Evolutionary conservation across 1,140 invertebrate species (phyloP), one percentile per base, ranked within the genome.

Genomic region (Polypedilum pembai): DNA sequence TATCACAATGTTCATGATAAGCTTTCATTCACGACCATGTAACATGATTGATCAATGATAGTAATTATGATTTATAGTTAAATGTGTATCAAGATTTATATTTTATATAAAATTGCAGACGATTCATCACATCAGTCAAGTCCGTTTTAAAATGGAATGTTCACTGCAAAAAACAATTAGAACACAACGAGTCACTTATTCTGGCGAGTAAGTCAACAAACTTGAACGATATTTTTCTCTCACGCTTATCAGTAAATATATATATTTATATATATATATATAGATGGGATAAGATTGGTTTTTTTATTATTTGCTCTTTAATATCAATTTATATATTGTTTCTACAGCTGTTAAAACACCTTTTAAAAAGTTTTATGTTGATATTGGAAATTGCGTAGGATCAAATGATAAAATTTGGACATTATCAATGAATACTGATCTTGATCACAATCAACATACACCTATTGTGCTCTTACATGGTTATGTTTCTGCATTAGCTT

Each of bases 381-480:
- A 90, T 77, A 88, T 91, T 76, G 89, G 90, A n/a, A 85, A 87
- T 72, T 85, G 88, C 18, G 86, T 89, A 1, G 87, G 87, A 33
- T 79, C 81, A 24, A 82, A 86, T 17, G 88, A 91, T 79, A 88
- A 90, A 83, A 87, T 93, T 79, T 91, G 91, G 88, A 92, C 91
- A 10, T 83, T 93, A 73, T 86, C 87, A n/a, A 80, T 91, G 40
- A 91, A 92, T 78, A 84, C 86, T 78, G 85, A 88, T 41, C 86
- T 85, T 10, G 77, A 82, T 66, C 86, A 86, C 76, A 12, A 56
- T 15, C 3, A n/a, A n/a, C 45, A 56, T 15, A 87, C 86, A 0
- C 94, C 94, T 0, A 79, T 95, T 33, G 90, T 96, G 10, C 78
- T 96, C 40, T 79, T 96, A 12, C 94, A 96, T 85, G 94, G 94